These are phyloP conservation scores for Acanthosoma haemorrhoidale DNA, from an alignment of 2,888 invertebrate species.

Conservation along the genomic window DNA sequence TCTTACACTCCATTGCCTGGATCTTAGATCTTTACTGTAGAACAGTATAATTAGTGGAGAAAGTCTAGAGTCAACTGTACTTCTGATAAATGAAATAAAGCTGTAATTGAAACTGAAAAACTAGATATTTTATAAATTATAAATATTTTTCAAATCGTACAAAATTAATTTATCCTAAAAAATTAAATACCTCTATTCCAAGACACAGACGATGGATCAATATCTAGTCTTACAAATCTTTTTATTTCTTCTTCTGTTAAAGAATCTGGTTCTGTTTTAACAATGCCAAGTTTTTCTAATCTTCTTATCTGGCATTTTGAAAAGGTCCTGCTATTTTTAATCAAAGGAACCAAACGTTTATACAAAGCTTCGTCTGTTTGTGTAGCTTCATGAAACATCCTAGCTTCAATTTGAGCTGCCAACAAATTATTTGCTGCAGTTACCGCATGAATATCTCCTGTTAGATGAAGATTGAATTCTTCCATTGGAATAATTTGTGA, in stretches of 20 bases:
- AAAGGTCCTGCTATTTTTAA: conserved; percentile 77
- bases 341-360: conserved; percentile 81
- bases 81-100: neutral
- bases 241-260: conserved; percentile 73
- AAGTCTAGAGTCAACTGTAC: no score
- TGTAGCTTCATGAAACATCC: conserved; percentile 94
- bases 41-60: no score
- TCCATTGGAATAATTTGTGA: conserved; percentile 98
- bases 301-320: conserved; percentile 79
- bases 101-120: neutral
- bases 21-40: no score
- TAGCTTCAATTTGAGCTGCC: conserved; percentile 94
- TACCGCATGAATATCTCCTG: conserved; percentile 98
- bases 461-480: conserved; percentile 96
- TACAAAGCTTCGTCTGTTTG: conserved; percentile 81
- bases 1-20: no score
- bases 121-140: neutral
- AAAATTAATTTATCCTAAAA: neutral
- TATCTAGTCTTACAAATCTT: conserved; percentile 79
- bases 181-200: conserved; percentile 66
- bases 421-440: conserved; percentile 94
- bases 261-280: conserved; percentile 74
- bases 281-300: conserved; percentile 68
- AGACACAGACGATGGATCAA: conserved; percentile 81
- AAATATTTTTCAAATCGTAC: neutral